Conservation (phyloP, 1,140 invertebrate species). For the Conus betulinus region DNA sequence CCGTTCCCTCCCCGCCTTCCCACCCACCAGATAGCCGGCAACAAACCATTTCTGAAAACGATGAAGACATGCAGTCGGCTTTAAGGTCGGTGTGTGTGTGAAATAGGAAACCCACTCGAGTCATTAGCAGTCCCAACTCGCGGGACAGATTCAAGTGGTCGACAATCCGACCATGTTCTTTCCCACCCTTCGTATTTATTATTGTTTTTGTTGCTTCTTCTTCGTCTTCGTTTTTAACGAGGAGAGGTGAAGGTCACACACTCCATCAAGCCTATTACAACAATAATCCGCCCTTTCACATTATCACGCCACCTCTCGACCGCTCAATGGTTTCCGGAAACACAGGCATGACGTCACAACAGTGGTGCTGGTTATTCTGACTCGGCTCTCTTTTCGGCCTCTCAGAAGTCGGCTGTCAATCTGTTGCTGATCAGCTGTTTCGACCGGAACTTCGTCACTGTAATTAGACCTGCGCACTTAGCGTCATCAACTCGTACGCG, state of each 20-base stretch:
- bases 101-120: too few relatives aligned
- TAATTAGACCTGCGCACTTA: neutral
- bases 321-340: neutral
- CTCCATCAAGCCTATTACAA: neutral
- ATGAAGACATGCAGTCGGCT: too few relatives aligned
- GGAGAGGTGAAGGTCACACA: neutral
- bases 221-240: neutral
- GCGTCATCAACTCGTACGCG: neutral
- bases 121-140: neutral
- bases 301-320: neutral
- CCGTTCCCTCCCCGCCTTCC: too few relatives aligned
- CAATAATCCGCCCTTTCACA: neutral
- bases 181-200: neutral
- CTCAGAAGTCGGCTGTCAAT: neutral
- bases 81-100: neutral
- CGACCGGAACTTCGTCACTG: neutral
- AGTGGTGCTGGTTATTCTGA: neutral
- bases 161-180: neutral
- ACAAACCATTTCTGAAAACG: too few relatives aligned
- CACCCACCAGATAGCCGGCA: too few relatives aligned
- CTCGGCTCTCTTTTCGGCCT: neutral
- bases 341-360: neutral
- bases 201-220: neutral
- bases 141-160: neutral
- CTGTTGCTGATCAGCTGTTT: neutral